Evolutionary conservation across 2,888 invertebrate species (phyloP).

Genomic region (Imbricaverruca yamaguchii): DNA sequence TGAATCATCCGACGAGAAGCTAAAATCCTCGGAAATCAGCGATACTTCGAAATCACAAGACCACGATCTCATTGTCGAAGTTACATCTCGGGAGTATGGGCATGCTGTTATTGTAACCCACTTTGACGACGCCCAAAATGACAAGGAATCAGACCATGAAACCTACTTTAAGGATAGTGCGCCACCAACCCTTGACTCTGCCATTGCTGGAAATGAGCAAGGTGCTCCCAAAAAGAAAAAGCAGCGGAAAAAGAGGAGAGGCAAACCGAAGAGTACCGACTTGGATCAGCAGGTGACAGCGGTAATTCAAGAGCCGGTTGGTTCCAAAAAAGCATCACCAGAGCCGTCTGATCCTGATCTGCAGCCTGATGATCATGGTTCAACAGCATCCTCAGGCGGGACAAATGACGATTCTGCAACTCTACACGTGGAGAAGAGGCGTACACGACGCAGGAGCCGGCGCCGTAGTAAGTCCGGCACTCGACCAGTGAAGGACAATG

Average conservation of each 20-base stretch:
- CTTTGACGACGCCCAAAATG: neutral
- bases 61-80: neutral
- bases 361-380: neutral
- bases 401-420: neutral
- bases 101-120: neutral
- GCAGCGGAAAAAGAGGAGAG: neutral
- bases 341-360: neutral
- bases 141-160: conserved; percentile 8
- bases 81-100: neutral
- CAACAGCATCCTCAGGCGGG: neutral
- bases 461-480: neutral
- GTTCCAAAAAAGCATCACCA: neutral
- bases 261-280: neutral
- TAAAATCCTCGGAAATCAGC: neutral
- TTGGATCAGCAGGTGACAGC: neutral
- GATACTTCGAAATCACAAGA: neutral
- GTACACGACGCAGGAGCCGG: neutral
- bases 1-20: neutral
- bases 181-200: neutral
- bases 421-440: neutral
- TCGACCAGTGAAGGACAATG: neutral
- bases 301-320: neutral
- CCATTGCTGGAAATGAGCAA: neutral
- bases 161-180: neutral
- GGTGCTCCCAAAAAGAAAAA: neutral